These are phyloP conservation scores for Trichopoda pennipes DNA, from an alignment of 2,888 invertebrate genomes.

Conservation along the genomic window DNA sequence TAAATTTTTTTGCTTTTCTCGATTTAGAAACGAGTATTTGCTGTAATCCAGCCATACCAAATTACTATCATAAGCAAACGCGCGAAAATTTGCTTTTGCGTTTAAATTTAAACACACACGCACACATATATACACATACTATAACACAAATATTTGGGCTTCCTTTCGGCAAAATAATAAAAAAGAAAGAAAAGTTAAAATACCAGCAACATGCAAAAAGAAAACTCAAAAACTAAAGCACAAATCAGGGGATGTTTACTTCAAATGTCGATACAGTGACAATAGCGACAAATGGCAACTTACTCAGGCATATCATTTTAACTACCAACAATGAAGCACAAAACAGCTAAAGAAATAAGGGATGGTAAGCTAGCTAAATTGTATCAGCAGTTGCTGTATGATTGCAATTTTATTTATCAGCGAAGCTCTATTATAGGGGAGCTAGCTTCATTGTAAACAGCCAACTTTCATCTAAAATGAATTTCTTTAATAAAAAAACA, in stretches of 20 bases:
- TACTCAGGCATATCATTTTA: constrained; percentile 62
- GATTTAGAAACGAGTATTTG: constrained; percentile 29
- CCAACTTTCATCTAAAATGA: not conserved
- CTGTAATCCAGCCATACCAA: constrained; percentile 24
- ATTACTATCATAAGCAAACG: constrained; percentile 40
- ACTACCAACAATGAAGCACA: constrained; percentile 52
- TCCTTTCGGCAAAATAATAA: constrained; percentile 20
- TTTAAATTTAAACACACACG: constrained; percentile 3
- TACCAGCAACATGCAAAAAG: not conserved
- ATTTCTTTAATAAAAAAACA: constrained; percentile 5
- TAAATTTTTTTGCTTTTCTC: constrained; percentile 17
- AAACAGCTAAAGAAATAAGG: not conserved
- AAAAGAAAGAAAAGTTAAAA: constrained; percentile 19
- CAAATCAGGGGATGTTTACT: constrained; percentile 51
- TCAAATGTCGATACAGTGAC: constrained; percentile 67
- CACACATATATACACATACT: not conserved
- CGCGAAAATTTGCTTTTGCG: constrained; percentile 40
- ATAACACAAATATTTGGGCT: constrained; percentile 4
- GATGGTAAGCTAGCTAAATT: constrained; percentile 14
- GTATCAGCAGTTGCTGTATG: constrained; percentile 14
- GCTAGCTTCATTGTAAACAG: not conserved
- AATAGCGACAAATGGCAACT: constrained; percentile 50
- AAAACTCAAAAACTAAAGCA: constrained; percentile 6
- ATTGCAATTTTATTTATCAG: constrained; percentile 42
- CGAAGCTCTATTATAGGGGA: constrained; percentile 18